A percentile compares a stretch with the other conserved stretches of the same genome.
Conservation (phyloP, 2,113 vertebrate genomes). For the Melanocharis versteri region DNA sequence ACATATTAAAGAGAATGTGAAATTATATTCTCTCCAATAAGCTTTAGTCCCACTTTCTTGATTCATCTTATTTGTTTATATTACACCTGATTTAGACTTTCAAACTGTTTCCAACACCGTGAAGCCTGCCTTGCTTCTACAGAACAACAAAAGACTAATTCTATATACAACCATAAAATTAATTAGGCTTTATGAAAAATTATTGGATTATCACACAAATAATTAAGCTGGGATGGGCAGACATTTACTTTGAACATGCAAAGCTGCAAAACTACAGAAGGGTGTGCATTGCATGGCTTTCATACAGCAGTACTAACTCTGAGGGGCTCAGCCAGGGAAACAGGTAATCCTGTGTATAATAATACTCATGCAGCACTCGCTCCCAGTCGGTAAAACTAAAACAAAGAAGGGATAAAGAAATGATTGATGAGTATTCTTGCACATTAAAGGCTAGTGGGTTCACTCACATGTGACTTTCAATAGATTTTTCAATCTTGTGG, state of each 20-base stretch:
- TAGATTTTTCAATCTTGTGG: conserved; percentile 45
- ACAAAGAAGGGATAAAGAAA: background rate
- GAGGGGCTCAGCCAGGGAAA: background rate
- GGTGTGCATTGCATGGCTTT: background rate
- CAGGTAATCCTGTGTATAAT: background rate
- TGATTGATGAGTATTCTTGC: background rate
- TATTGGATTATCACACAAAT: background rate
- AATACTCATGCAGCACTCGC: background rate
- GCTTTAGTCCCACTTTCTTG: background rate
- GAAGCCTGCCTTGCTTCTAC: background rate
- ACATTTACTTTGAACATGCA: background rate
- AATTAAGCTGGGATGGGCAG: background rate
- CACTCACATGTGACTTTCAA: background rate
- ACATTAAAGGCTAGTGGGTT: conserved; percentile 13
- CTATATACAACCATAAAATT: background rate
- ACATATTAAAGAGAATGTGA: background rate
- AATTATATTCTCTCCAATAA: background rate
- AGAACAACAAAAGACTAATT: background rate
- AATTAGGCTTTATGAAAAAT: background rate
- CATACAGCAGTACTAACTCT: background rate
- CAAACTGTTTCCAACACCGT: background rate
- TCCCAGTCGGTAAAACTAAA: background rate
- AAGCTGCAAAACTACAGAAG: background rate
- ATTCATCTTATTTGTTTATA: background rate
- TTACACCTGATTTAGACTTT: background rate